Base-by-base conservation (phyloP, 2,797 vertebrate species). In the Phyllotis vaccarum region DNA sequence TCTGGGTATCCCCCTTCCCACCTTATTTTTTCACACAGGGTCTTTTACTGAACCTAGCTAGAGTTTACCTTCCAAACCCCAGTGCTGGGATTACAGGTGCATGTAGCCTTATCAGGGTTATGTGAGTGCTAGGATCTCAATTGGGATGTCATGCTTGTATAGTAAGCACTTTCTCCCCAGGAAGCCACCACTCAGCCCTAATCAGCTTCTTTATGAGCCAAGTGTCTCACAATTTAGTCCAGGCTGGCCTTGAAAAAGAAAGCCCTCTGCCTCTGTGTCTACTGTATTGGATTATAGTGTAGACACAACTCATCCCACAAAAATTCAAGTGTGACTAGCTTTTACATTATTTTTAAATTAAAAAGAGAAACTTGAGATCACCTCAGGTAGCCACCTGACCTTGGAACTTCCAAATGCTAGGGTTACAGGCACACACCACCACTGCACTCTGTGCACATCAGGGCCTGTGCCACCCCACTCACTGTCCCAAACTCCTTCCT, bases 391-490 rank as follows among this genome's bases (percentile, higher is more conserved):
- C 79, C 80, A 56, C 14, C 80, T 62, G 80, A 14, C 37, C 56
- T 82, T 16, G 43, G 62, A 31, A 24, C 56, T 82, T 62, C 80
- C 58, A 60, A 60, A 22, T 24, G 58, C 58, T 24, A 62, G 34
- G 54, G 27, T 19, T 79, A 49, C 22, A 82, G 54, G n/a, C 12
- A 37, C 5, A 14, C 4, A 8, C 58, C 58, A 60, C 58, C 58
- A 60, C 8, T 0, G 8, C 2, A 7, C 0, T 31, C 62, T 3
- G 1, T 0, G 3, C 10, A 21, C 9, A 17, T 58, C 27, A 37
- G 16, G 29, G 24, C 12, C 81, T 24, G 54, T 24, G 62, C 27
- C 3, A 34, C 34, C 13, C 1, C 11, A 66, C 64, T 52, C 60
- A 68, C 40, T 92, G 70, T 49, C 12, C 52, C 2, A 64, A 76